Evolutionary conservation across 2,888 invertebrate genomes (phyloP).

Genomic region (Spisula subtruncata): DNA sequence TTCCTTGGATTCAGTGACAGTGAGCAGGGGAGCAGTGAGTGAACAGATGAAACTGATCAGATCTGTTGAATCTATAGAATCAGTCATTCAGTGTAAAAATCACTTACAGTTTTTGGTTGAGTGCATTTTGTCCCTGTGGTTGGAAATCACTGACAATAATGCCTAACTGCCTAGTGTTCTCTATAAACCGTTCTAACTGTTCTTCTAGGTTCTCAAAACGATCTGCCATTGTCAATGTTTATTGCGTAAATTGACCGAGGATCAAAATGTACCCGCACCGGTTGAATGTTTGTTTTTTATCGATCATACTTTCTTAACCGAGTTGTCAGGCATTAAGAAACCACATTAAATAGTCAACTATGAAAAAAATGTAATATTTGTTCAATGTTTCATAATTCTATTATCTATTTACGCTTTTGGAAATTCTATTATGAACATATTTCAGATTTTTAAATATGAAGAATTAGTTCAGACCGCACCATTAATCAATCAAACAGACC

Average conservation of each 20-base stretch:
- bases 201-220: slow-evolving; percentile 96
- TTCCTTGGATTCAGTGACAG: no score
- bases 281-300: neutral
- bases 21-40: no score
- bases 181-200: slow-evolving; percentile 98
- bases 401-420: no score
- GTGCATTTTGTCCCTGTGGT: slow-evolving; percentile 98
- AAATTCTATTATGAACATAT: no score
- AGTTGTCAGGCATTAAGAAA: neutral
- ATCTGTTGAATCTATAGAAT: no score
- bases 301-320: neutral
- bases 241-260: neutral
- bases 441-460: no score
- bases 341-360: no score
- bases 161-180: slow-evolving; percentile 99
- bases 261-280: slow-evolving; percentile 16
- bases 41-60: no score
- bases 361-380: no score
- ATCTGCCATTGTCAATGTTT: slow-evolving; percentile 59
- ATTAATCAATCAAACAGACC: neutral
- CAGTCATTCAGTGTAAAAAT: no score
- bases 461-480: neutral
- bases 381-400: no score
- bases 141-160: slow-evolving; percentile 99
- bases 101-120: slow-evolving; percentile 98